phyloP scores from a whole-genome alignment of 2,888 invertebrate genomes.

The Chloroclystis v-ata region DNA sequence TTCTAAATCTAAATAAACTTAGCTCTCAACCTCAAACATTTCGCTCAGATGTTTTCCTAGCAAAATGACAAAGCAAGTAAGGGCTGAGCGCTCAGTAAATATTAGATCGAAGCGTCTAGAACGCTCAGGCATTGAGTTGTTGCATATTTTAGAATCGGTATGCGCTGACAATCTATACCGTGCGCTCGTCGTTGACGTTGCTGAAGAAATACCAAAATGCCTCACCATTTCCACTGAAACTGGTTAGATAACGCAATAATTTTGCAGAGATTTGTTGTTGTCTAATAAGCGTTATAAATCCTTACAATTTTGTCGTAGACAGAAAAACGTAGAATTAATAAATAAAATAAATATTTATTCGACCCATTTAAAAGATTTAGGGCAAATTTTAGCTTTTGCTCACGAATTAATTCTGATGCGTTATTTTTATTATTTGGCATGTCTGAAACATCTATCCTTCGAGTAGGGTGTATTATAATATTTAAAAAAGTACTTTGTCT shows the following conservation, averaged over 20 bases:
- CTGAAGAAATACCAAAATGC: constrained; percentile 13
- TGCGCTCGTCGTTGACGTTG: constrained; percentile 26
- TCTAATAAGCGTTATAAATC: no score
- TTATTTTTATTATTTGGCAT: no score
- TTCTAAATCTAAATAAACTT: neutral
- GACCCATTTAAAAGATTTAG: no score
- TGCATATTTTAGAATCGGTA: constrained; percentile 49
- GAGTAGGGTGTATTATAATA: no score
- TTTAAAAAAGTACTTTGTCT: no score
- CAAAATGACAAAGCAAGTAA: constrained; percentile 30
- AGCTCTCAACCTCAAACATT: neutral
- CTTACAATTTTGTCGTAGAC: no score
- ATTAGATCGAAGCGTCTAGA: constrained; percentile 30
- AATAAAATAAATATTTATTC: no score
- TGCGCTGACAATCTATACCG: constrained; percentile 39
- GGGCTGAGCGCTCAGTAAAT: constrained; percentile 21
- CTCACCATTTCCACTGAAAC: constrained; percentile 28
- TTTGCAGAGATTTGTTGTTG: neutral
- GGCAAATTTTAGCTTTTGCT: no score
- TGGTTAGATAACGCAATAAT: constrained; percentile 12
- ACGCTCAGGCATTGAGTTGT: constrained; percentile 34
- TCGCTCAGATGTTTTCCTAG: constrained; percentile 18
- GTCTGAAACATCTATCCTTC: no score
- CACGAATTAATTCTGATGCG: no score
- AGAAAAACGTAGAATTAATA: no score